Base-by-base conservation (phyloP, 2,113 vertebrate genomes). In the Capreolus pygargus region DNA sequence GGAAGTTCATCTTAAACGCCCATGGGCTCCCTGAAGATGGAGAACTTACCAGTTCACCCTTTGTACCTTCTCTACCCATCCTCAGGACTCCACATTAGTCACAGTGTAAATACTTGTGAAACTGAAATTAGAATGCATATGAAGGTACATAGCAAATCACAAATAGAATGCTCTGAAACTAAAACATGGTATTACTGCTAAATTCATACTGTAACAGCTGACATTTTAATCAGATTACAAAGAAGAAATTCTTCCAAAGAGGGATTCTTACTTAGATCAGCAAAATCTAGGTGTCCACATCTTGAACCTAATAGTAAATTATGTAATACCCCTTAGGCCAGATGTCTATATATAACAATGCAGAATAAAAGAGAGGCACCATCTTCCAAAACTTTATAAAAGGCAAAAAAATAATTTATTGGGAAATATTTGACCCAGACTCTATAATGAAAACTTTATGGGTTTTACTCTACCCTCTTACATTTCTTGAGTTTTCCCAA, bases 151-250 rank as follows among this genome's bases (percentile, higher is more conserved):
- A 78, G n/a, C 67, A 86, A 11, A 7, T n/a, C 58, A 55, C 33
- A 91, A 39, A 50, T 47, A 89, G n/a, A 76, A 43, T 67, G 4
- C 7, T 76, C 60, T 92, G 15, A 81, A 96, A 88, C 78, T 47
- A 95, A 95, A 92, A 17, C n/a, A 89, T 52, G 28, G 3, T 43
- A 76, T 89, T 91, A 47, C 52, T 91, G 54, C 43, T 88, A 90
- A 94, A 85, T 36, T 55, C 55, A 81, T 30, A 36, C 43, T 86
- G 67, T 45, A 95, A 61, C 16, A 86, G 45, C 19, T 89, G 54
- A 23, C 54, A 86, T 94, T 94, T 91, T 93, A 96, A 89, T 94
- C 91, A 94, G 64, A 88, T 87, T 33, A 43, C 45, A 57, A 96
- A 88, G 36, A 85, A 55, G 17, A 91, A 70, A 86, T 52, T 86